These are phyloP conservation scores for Agriotes lineatus DNA, from an alignment of 2,888 invertebrate species.

Conservation along the genomic window DNA sequence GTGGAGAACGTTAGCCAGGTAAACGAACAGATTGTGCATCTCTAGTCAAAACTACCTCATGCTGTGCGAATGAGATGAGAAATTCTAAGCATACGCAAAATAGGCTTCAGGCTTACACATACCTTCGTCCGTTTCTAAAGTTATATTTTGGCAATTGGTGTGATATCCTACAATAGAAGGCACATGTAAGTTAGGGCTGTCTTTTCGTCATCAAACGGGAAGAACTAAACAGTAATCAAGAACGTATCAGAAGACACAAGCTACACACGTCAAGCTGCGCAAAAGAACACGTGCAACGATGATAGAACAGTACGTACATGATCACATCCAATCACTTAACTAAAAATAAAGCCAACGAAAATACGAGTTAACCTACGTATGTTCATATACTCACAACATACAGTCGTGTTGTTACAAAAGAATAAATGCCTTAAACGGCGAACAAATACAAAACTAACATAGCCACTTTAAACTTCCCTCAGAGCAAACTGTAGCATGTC, in stretches of 20 bases:
- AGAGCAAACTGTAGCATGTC: conserved; percentile 21
- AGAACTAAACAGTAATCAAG: conserved; percentile 30
- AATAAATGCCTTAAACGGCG: conserved; percentile 22
- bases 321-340: conserved; percentile 2
- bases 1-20: conserved; percentile 46
- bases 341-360: conserved; percentile 1
- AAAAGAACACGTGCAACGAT: conserved; percentile 34
- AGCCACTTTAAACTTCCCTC: conserved; percentile 37
- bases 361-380: conserved; percentile 1
- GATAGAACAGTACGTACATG: conserved; percentile 11
- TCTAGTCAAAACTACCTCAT: conserved; percentile 45
- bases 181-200: conserved; percentile 57
- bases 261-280: conserved; percentile 31
- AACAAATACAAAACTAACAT: conserved; percentile 28
- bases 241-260: conserved; percentile 27
- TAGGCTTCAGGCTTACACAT: conserved; percentile 56
- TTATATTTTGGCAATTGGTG: conserved; percentile 66
- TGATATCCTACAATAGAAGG: conserved; percentile 65
- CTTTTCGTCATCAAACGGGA: conserved; percentile 26
- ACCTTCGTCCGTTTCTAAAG: conserved; percentile 65
- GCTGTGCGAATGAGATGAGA: conserved; percentile 44
- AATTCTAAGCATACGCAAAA: conserved; percentile 54
- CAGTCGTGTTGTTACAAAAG: conserved; percentile 10
- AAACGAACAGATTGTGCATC: conserved; percentile 48
- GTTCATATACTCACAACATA: no score